phyloP scores from a whole-genome alignment of 2,888 invertebrate genomes.

The Strigamia maritima region DNA sequence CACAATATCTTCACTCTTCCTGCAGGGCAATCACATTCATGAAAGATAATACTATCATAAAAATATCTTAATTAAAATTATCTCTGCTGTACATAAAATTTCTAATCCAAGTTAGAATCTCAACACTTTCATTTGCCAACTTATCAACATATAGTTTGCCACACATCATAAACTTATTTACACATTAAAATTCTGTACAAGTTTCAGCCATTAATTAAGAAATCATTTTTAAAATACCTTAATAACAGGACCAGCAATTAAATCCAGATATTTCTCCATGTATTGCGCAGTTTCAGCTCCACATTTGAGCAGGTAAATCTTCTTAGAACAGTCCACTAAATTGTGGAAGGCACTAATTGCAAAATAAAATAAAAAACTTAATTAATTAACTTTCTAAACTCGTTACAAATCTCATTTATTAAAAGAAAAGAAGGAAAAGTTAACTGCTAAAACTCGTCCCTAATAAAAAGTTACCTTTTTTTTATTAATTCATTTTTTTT shows the following conservation, averaged over 20 bases:
- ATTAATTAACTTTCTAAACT: neutral
- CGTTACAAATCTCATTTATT: neutral
- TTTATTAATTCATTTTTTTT: neutral
- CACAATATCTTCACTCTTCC: too few species aligned
- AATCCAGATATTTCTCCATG: slow-evolving; percentile 35
- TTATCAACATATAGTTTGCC: too few species aligned
- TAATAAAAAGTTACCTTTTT: neutral
- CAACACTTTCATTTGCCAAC: too few species aligned
- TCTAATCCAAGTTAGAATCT: too few species aligned
- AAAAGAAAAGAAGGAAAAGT: neutral
- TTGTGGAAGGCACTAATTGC: slow-evolving; percentile 36
- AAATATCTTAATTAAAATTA: too few species aligned
- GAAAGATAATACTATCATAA: too few species aligned
- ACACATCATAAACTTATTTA: too few species aligned
- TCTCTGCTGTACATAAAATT: too few species aligned
- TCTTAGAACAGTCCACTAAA: slow-evolving; percentile 33
- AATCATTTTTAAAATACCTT: neutral
- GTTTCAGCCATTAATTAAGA: too few species aligned
- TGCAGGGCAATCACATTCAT: too few species aligned
- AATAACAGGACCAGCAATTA: slow-evolving; percentile 33
- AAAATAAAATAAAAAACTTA: neutral
- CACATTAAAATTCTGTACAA: too few species aligned
- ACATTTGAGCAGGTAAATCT: slow-evolving; percentile 35
- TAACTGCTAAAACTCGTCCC: neutral
- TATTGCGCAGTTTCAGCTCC: slow-evolving; percentile 36